Conservation (phyloP, 2,113 vertebrate genomes). For the Alligator sinensis region DNA sequence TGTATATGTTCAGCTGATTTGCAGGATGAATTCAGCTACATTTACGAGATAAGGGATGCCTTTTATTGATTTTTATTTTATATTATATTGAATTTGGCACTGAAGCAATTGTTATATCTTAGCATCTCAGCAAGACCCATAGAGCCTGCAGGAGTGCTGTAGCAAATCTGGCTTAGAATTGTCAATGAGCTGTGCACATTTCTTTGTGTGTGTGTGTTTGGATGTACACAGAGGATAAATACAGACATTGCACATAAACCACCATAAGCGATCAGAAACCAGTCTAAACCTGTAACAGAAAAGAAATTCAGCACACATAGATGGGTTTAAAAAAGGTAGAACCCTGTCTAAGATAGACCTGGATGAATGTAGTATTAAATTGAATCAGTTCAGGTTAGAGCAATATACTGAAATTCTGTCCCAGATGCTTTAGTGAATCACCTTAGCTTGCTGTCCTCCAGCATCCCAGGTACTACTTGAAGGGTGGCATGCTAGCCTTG, state of each 20-base stretch:
- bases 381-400: too few species aligned
- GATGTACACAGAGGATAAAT: neutral
- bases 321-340: too few species aligned
- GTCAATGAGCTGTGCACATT: neutral
- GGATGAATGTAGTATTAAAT: neutral
- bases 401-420: too few species aligned
- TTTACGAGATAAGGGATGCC: conserved; percentile 3
- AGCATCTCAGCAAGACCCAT: neutral
- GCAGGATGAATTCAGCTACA: neutral
- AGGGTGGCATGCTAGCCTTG: too few species aligned
- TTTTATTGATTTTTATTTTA: conserved; percentile 51
- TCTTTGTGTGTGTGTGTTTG: neutral
- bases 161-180: neutral
- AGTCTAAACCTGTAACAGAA: too few species aligned
- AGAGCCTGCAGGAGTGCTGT: neutral
- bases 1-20: conserved; percentile 21
- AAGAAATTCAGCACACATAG: too few species aligned
- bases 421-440: too few species aligned
- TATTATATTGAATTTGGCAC: conserved; percentile 24
- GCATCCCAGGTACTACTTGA: too few species aligned
- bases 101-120: conserved; percentile 1
- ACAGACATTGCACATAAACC: neutral
- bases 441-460: too few species aligned
- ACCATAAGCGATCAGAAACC: too few species aligned
- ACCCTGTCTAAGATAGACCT: too few species aligned